Conservation (phyloP, 2,113 vertebrate genomes). For the Albula glossodonta region DNA sequence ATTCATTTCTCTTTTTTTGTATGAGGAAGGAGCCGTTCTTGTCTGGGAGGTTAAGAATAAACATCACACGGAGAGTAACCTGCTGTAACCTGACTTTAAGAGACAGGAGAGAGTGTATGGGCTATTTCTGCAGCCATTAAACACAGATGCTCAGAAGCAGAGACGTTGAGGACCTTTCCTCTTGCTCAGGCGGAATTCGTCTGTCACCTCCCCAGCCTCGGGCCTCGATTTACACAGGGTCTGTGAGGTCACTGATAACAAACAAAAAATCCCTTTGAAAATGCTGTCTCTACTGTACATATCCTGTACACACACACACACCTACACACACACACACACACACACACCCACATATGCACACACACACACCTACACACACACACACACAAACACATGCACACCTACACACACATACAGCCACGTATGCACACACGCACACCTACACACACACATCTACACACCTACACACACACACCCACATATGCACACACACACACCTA, state of each 20-base stretch:
- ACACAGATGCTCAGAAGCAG: constrained; percentile 16
- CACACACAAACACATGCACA: constrained; percentile 13
- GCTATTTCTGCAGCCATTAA: constrained; percentile 38
- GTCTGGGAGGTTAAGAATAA: background rate
- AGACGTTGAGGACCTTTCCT: constrained; percentile 10
- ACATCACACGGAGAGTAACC: background rate
- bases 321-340: constrained; percentile 21
- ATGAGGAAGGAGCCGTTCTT: background rate
- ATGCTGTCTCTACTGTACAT: background rate
- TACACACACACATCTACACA: background rate
- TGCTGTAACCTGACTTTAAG: constrained; percentile 27
- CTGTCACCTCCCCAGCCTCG: constrained; percentile 40
- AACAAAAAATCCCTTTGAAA: background rate
- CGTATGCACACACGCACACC: background rate
- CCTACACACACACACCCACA: too few relatives aligned
- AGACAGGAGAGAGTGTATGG: constrained; percentile 20
- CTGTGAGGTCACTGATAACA: constrained; percentile 34
- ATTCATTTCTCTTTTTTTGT: background rate
- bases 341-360: constrained; percentile 9
- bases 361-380: background rate
- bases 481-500: too few relatives aligned
- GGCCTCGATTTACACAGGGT: constrained; percentile 21
- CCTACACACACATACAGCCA: constrained; percentile 4
- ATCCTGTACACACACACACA: background rate
- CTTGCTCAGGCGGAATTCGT: constrained; percentile 38